These are phyloP conservation scores for Acanthosepion esculentum DNA, from an alignment of 2,888 invertebrate genomes.

Conservation along the genomic window DNA sequence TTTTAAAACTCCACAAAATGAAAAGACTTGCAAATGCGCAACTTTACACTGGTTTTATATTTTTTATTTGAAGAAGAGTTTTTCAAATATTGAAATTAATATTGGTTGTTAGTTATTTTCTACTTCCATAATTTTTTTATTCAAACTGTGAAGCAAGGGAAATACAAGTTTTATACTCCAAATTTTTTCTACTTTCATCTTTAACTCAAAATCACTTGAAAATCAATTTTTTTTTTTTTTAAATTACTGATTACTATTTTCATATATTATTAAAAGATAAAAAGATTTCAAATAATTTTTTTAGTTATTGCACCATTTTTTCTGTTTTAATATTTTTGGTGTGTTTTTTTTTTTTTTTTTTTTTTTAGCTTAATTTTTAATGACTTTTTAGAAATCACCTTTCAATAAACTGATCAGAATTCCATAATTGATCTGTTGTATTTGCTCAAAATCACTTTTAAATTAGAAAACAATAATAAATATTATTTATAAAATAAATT, in stretches of 20 bases:
- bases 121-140: neutral
- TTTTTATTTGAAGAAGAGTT: too few relatives aligned
- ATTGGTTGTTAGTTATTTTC: neutral
- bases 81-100: neutral
- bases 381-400: neutral
- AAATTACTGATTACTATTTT: neutral
- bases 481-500: too few relatives aligned
- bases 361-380: too few relatives aligned
- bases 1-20: neutral
- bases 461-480: neutral
- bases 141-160: neutral
- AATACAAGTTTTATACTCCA: neutral
- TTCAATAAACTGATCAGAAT: neutral
- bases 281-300: neutral
- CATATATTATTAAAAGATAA: neutral
- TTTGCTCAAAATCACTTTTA: neutral
- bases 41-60: neutral
- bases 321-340: neutral
- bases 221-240: too few relatives aligned
- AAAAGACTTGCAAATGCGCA: neutral
- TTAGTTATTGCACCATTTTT: neutral
- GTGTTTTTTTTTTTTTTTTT: neutral
- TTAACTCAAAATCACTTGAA: neutral
- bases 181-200: neutral
- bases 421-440: neutral